These are phyloP conservation scores for Drosophila diplacantha DNA, from an alignment of 2,888 invertebrate species.

Conservation along the genomic window DNA sequence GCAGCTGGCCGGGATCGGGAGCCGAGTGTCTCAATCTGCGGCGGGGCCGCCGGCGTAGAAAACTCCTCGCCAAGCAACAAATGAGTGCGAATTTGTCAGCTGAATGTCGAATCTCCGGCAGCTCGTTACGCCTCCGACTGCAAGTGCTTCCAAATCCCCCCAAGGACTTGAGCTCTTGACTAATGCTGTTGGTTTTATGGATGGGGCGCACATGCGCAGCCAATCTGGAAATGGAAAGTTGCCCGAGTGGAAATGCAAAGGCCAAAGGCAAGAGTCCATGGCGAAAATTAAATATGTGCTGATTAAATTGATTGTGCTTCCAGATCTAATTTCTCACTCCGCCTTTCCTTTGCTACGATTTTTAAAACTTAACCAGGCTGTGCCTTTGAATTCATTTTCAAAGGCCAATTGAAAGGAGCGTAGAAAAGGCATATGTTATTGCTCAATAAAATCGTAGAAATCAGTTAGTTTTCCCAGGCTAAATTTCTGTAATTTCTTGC, in stretches of 20 bases:
- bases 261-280: conserved; percentile 10
- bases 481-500: conserved; percentile 6
- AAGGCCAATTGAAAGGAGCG: not conserved
- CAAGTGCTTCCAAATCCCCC: conserved; percentile 15
- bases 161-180: conserved; percentile 55
- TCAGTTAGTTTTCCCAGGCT: conserved; percentile 12
- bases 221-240: conserved; percentile 70
- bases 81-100: conserved; percentile 73
- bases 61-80: conserved; percentile 48
- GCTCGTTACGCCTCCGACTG: conserved; percentile 65
- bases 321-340: conserved; percentile 12
- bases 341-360: not conserved
- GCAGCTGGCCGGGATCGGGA: conserved; percentile 2
- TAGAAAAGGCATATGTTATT: not conserved
- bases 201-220: conserved; percentile 62
- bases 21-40: conserved; percentile 62
- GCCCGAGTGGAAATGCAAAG: conserved; percentile 23
- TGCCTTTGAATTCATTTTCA: not conserved
- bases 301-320: conserved; percentile 33
- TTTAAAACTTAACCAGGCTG: not conserved
- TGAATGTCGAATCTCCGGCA: conserved; percentile 47
- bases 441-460: not conserved
- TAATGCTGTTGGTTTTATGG: conserved; percentile 70
- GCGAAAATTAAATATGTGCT: conserved; percentile 29
- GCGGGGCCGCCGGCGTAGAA: conserved; percentile 49